Percentiles rank a stretch among this genome's conserved stretches.
phyloP scores from a whole-genome alignment of 2,113 vertebrate species.

The Rutilus rutilus region DNA sequence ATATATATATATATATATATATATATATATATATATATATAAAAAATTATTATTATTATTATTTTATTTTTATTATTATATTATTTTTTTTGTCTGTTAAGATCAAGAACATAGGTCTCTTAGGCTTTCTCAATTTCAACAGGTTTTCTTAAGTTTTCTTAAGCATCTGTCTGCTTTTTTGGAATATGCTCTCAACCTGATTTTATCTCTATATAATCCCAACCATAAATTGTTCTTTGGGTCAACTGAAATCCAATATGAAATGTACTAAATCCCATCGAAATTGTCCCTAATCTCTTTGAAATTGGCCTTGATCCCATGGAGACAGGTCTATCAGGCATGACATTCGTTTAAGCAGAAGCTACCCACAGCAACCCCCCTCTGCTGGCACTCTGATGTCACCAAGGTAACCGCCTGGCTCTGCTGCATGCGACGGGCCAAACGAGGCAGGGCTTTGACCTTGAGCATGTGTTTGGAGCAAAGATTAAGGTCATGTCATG shows the following conservation, averaged over 20 bases:
- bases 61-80: no score
- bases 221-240: slow-evolving; percentile 31
- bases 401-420: slow-evolving; percentile 42
- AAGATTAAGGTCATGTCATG: slow-evolving; percentile 11
- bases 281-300: slow-evolving; percentile 45
- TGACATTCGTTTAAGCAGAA: neutral
- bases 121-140: neutral
- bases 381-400: neutral
- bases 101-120: neutral
- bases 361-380: neutral
- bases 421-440: neutral
- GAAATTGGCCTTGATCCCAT: slow-evolving; percentile 43
- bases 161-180: neutral
- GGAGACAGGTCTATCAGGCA: neutral
- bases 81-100: neutral
- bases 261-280: slow-evolving; percentile 39
- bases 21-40: no score
- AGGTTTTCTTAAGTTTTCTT: neutral
- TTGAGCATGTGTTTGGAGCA: slow-evolving; percentile 39
- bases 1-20: no score
- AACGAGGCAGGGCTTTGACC: slow-evolving; percentile 22
- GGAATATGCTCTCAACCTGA: neutral
- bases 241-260: slow-evolving; percentile 40
- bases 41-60: no score
- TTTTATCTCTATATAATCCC: slow-evolving; percentile 33